These are phyloP conservation scores for Alentia gelatinosa DNA, from an alignment of 2,888 invertebrate genomes.

Conservation along the genomic window DNA sequence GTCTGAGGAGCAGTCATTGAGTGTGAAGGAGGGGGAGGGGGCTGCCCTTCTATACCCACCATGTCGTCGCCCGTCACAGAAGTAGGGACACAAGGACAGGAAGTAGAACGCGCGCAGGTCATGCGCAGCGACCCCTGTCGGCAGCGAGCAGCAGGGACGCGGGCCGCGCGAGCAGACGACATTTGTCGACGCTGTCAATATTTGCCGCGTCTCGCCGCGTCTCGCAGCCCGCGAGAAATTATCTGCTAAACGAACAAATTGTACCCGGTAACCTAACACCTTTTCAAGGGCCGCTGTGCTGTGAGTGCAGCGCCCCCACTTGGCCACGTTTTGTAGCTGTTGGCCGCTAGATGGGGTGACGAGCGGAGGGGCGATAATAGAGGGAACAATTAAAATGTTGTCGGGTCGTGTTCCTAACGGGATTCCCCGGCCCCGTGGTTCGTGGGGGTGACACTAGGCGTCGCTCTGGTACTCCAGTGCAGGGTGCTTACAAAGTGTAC, in stretches of 20 bases:
- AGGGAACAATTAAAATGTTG: constrained; percentile 13
- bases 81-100: neutral
- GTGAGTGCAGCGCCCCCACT: neutral
- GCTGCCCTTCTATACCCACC: too few relatives aligned
- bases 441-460: too few relatives aligned
- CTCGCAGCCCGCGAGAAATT: neutral
- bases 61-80: too few relatives aligned
- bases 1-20: too few relatives aligned
- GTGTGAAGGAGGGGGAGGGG: too few relatives aligned
- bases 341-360: neutral
- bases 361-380: neutral
- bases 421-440: neutral
- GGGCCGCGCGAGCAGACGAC: neutral
- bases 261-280: constrained; percentile 46
- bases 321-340: constrained; percentile 50
- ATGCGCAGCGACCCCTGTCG: neutral
- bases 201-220: neutral
- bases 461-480: too few relatives aligned
- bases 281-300: neutral
- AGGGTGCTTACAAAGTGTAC: too few relatives aligned
- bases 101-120: neutral
- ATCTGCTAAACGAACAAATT: constrained; percentile 40
- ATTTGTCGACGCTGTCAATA: constrained; percentile 12
- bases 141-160: neutral
- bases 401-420: constrained; percentile 5